Percentiles rank a stretch among this genome's conserved stretches.
These are phyloP conservation scores for Peromyscus nudipes DNA, from an alignment of 2,797 vertebrate species.

Conservation along the genomic window DNA sequence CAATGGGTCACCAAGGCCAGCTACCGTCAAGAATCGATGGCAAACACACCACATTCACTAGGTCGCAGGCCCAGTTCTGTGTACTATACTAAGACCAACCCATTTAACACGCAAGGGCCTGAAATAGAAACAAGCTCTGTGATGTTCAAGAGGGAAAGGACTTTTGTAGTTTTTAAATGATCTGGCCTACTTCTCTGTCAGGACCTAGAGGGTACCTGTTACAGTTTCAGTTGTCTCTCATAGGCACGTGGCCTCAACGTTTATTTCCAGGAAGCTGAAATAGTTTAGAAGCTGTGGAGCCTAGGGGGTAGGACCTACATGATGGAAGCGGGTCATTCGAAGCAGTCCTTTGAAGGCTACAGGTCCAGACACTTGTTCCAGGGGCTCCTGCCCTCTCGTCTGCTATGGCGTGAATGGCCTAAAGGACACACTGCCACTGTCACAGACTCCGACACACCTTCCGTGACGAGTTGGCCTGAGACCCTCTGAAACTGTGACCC, in stretches of 20 bases:
- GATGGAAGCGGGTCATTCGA: not conserved
- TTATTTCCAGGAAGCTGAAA: not conserved
- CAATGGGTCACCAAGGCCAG: not conserved
- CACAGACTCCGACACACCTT: not conserved
- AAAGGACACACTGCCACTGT: not conserved
- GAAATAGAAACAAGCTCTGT: not conserved
- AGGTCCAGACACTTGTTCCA: not conserved
- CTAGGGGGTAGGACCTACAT: not conserved
- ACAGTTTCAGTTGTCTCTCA: not conserved
- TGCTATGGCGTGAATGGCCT: not conserved
- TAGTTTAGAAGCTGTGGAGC: not conserved
- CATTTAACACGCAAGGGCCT: not conserved
- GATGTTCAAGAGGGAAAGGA: not conserved
- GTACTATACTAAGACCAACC: not conserved
- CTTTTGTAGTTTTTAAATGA: not conserved
- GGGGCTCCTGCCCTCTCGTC: too few species aligned
- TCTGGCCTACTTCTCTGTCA: not conserved
- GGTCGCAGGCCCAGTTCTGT: not conserved
- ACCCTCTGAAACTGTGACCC: not conserved
- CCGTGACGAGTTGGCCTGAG: not conserved
- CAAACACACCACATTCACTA: not conserved
- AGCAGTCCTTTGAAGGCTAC: not conserved
- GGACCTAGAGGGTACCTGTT: not conserved
- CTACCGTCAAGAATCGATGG: not conserved
- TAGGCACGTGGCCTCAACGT: not conserved